Percentiles rank a stretch among this genome's conserved stretches.
Evolutionary conservation across 1,140 invertebrate species (phyloP).

Genomic region (Drosophila mayri): DNA sequence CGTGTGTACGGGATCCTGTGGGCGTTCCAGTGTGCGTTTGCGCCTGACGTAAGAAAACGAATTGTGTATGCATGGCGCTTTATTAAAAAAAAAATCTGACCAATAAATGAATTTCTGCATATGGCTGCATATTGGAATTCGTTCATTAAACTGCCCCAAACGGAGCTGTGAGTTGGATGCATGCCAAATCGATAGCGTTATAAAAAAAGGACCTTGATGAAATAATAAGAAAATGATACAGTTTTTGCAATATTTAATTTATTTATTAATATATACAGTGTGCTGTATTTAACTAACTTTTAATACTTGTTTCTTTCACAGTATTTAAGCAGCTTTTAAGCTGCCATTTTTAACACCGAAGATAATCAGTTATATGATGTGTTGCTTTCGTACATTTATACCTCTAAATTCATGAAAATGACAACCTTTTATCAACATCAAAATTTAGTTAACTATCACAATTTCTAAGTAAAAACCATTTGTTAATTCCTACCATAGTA

Average conservation of each 20-base stretch:
- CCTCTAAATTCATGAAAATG: not conserved
- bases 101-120: conserved; percentile 56
- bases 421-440: not conserved
- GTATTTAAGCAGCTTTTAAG: not conserved
- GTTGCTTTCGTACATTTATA: too few relatives aligned
- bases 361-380: too few relatives aligned
- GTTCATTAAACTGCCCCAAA: conserved; percentile 62
- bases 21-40: conserved; percentile 9
- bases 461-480: not conserved
- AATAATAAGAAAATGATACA: conserved; percentile 9
- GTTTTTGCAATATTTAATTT: not conserved
- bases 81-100: conserved; percentile 62
- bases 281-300: too few relatives aligned
- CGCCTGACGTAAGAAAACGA: conserved; percentile 53
- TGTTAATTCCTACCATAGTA: not conserved
- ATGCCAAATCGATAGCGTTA: conserved; percentile 21
- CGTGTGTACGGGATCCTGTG: conserved; percentile 15
- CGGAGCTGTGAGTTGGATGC: conserved; percentile 36
- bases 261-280: too few relatives aligned
- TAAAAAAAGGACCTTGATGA: conserved; percentile 19
- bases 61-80: conserved; percentile 52
- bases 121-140: conserved; percentile 59
- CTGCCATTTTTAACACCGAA: not conserved
- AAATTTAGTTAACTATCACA: not conserved
- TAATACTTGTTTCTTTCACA: too few relatives aligned